phyloP scores from a whole-genome alignment of 2,888 invertebrate genomes.

The Gibbula magus region DNA sequence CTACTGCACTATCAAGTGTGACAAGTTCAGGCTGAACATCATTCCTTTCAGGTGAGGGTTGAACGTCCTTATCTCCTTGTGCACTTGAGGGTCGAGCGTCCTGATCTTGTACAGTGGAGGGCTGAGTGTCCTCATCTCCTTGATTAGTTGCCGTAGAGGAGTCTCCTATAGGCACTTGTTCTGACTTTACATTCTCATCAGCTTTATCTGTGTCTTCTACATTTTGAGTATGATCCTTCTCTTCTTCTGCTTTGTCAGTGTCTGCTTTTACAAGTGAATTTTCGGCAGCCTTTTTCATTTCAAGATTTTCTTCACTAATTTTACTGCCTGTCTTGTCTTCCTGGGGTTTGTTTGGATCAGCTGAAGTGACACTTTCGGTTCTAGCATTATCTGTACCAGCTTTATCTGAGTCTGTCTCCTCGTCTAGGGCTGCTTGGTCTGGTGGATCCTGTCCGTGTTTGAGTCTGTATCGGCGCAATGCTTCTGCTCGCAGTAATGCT shows the following conservation, averaged over 20 bases:
- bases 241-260: slow-evolving; percentile 8
- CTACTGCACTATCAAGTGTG: slow-evolving; percentile 9
- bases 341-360: background rate
- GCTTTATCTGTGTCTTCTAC: too few relatives aligned
- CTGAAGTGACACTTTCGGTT: background rate
- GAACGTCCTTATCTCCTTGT: background rate
- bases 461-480: slow-evolving; percentile 43
- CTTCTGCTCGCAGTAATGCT: slow-evolving; percentile 46
- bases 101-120: too few relatives aligned
- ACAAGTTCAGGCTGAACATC: background rate
- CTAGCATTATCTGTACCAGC: background rate
- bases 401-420: background rate
- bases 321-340: background rate
- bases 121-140: background rate
- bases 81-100: too few relatives aligned
- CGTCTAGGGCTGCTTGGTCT: background rate
- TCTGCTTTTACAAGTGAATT: slow-evolving; percentile 26
- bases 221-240: background rate
- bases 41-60: too few relatives aligned
- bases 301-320: background rate
- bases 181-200: too few relatives aligned
- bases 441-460: slow-evolving; percentile 32
- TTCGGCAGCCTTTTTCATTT: background rate
- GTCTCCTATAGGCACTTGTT: too few relatives aligned
- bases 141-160: too few relatives aligned